Percentiles rank a stretch among this genome's conserved stretches.
Conservation (phyloP, 2,888 invertebrate genomes). For the Athalia rosae region DNA sequence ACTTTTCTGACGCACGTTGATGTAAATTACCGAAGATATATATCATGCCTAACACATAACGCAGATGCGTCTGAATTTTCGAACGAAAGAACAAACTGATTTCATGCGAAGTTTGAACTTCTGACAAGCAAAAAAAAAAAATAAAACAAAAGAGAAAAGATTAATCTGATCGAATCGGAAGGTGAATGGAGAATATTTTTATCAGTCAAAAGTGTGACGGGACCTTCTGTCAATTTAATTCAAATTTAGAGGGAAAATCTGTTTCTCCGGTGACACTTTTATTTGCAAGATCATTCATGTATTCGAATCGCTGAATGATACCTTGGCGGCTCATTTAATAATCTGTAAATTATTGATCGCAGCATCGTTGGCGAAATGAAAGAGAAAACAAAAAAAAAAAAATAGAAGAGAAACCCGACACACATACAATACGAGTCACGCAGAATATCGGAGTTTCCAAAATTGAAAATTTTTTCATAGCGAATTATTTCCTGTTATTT, state of each 20-base stretch:
- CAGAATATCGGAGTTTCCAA: background rate
- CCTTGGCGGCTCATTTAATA: no score
- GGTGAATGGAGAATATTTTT: background rate
- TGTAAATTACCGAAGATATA: no score
- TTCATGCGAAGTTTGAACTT: no score
- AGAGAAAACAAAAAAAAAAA: background rate
- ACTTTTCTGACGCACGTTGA: no score
- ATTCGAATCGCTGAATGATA: no score
- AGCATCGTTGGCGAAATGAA: constrained; percentile 1
- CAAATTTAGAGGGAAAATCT: constrained; percentile 16
- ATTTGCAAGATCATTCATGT: constrained; percentile 2
- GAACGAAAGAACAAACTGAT: no score
- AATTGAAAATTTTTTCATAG: background rate
- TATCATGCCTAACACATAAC: no score
- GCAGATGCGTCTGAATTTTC: no score
- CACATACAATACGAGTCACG: background rate
- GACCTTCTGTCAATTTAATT: constrained; percentile 33
- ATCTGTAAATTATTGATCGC: constrained; percentile 7
- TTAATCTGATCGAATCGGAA: background rate
- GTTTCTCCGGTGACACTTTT: constrained; percentile 22
- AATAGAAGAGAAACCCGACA: background rate
- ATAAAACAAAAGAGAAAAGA: background rate
- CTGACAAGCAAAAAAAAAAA: background rate
- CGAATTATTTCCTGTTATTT: no score
- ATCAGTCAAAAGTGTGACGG: constrained; percentile 6